Evolutionary conservation across 2,797 vertebrate species (phyloP), one percentile per base, ranked within the genome.

Genomic region (Stomatorhinus walkeri): DNA sequence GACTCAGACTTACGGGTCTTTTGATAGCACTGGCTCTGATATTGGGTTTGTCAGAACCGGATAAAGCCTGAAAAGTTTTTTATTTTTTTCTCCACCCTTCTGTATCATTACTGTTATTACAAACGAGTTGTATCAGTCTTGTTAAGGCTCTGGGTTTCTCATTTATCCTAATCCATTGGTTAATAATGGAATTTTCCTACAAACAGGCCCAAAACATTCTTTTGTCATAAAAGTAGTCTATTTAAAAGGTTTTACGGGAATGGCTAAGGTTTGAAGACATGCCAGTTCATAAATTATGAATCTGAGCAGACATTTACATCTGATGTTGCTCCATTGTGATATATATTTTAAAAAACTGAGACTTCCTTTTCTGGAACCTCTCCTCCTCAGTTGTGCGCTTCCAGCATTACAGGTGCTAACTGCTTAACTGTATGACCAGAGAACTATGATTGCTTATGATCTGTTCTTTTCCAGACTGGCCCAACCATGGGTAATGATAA

Each of bases 401-500:
- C 46, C 22, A 28, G 4, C 22, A 52, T 85, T 24, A 14, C 48
- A 51, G 51, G 4, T 10, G 12, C 22, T 56, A 48, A 52, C 32
- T 32, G 48, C 49, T 32, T 54, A 6, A 86, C 49, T 51, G 84
- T 12, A 28, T 14, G 81, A 51, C 28, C 81, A 14, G 22, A 51
- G 12, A 85, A 28, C 49, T 24, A 7, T 24, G 43, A 36, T 84
- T 40, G 4, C n/a, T 89, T 32, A 22, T 54, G 3, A 28, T 54
- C 76, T 52, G 87, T 36, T 90, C 43, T 72, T 93, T 91, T 36
- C 2, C 93, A 99, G 98, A 96, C 90, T 24, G 98, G 98, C 19
- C 98, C 98, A 1, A 83, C 93, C 0, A 95, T 95, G 0, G 98
- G 98, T 79, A 95, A 91, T 0, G 97, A 99, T 93, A 95, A 95